These are phyloP conservation scores for Nylanderia fulva DNA, from an alignment of 1,140 invertebrate species.

Conservation along the genomic window DNA sequence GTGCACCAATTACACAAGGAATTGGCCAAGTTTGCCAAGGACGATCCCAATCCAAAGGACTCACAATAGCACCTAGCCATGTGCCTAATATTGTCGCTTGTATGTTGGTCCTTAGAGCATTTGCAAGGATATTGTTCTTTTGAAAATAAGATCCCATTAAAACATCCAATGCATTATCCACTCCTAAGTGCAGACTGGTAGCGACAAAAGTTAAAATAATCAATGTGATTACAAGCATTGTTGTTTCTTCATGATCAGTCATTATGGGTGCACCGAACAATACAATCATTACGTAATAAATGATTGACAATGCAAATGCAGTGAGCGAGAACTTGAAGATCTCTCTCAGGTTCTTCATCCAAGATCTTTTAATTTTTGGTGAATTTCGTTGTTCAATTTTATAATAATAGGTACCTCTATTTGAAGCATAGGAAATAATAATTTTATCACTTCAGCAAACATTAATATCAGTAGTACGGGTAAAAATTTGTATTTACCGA, in stretches of 20 bases:
- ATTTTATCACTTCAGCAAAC: conserved; percentile 82
- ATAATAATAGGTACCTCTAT: conserved; percentile 68
- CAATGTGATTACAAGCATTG: conserved; percentile 89
- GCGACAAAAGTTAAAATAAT: conserved; percentile 90
- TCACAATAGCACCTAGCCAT: conserved; percentile 94
- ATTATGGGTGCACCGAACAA: conserved; percentile 92
- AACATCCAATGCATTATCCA: conserved; percentile 86
- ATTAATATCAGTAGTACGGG: conserved; percentile 81
- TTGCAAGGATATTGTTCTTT: conserved; percentile 85
- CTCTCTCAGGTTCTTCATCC: conserved; percentile 76
- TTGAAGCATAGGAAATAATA: conserved; percentile 78
- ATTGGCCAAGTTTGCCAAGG: conserved; percentile 95
- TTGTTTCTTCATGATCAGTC: conserved; percentile 89
- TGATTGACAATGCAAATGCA: conserved; percentile 76
- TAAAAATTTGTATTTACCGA: conserved; percentile 82
- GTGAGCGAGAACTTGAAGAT: conserved; percentile 80
- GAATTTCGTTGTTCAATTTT: conserved; percentile 68
- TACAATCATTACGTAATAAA: conserved; percentile 88
- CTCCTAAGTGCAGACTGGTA: conserved; percentile 87
- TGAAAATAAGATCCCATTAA: conserved; percentile 85
- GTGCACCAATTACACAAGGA: conserved; percentile 90
- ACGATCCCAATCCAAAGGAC: conserved; percentile 97
- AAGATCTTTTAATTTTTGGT: conserved; percentile 74
- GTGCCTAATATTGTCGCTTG: conserved; percentile 91
- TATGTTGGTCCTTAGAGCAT: conserved; percentile 88